Conservation (phyloP, 2,888 invertebrate species). For the Auanema sp. region DNA sequence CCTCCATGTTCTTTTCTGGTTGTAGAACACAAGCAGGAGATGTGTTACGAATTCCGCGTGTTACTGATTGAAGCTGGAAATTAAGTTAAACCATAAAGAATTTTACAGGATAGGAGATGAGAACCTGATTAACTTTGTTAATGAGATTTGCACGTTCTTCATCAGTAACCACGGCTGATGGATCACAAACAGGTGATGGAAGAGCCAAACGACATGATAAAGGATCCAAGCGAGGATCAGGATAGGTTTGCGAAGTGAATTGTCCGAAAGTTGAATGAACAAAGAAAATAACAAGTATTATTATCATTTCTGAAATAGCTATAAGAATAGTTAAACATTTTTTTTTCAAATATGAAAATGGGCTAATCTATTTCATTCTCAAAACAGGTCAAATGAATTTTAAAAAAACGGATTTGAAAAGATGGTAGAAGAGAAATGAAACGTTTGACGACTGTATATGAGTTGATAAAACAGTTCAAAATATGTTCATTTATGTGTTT, state of each 20-base stretch:
- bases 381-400: no score
- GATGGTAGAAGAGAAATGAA: no score
- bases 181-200: slow-evolving; percentile 56
- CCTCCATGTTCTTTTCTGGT: slow-evolving; percentile 54
- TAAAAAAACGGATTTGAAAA: no score
- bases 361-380: no score
- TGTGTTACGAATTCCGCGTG: slow-evolving; percentile 54
- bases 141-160: slow-evolving; percentile 54
- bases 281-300: no score
- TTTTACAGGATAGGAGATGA: neutral
- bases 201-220: slow-evolving; percentile 44
- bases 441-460: no score
- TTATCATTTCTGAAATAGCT: no score
- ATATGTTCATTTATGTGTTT: no score
- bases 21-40: slow-evolving; percentile 54
- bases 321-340: no score
- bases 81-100: neutral
- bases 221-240: slow-evolving; percentile 55
- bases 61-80: slow-evolving; percentile 52
- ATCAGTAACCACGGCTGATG: slow-evolving; percentile 57
- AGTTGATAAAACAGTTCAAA: no score
- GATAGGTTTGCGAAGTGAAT: slow-evolving; percentile 59
- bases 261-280: slow-evolving; percentile 28
- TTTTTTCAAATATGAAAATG: no score
- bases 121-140: slow-evolving; percentile 51